Evolutionary conservation across 2,888 invertebrate species (phyloP), one percentile per base, ranked within the genome.

Genomic region (Myopa testacea): DNA sequence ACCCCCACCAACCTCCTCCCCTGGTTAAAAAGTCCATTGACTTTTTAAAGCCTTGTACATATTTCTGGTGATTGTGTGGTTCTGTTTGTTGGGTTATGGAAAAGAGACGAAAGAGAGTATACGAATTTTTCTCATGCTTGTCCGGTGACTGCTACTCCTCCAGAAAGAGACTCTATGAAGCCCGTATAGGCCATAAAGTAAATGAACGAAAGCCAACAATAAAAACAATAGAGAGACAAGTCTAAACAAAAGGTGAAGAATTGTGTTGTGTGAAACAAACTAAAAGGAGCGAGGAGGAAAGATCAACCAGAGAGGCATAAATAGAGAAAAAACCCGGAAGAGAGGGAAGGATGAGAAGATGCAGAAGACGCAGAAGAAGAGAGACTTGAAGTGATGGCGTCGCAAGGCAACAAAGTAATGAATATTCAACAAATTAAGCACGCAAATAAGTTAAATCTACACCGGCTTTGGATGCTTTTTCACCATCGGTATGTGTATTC

Each of bases 381-480:
- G 34, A 74, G 63, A 50, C 14, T 19, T 8, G 4, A 1, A 63
- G 34, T n/a, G 12, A 63, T 5, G 14, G 38, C 19, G 19, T 38
- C 45, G 45, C 26, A 37, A 65, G 65, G 52, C 52, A 65, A 55
- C 65, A 65, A 65, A 74, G 7, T 63, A 63, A 65, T 67, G 52
- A 75, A 65, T 67, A 67, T 63, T 73, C 74, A 50, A 50, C 50
- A 52, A 65, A 67, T 19, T 75, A 75, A 75, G 65, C 34, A 75
- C 67, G 65, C 34, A 52, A 50, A 67, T 75, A 37, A 34, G 34
- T 65, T 38, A 63, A 63, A 73, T 14, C 73, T 37, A 16, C 73
- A 63, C 4, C 73, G 34, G 63, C 34, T 55, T 34, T 26, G 38
- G 40, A 67, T 14, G 55, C 52, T 70, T 55, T 70, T 37, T 38